Conservation (phyloP, 2,113 vertebrate genomes). For the Mustela nigripes region DNA sequence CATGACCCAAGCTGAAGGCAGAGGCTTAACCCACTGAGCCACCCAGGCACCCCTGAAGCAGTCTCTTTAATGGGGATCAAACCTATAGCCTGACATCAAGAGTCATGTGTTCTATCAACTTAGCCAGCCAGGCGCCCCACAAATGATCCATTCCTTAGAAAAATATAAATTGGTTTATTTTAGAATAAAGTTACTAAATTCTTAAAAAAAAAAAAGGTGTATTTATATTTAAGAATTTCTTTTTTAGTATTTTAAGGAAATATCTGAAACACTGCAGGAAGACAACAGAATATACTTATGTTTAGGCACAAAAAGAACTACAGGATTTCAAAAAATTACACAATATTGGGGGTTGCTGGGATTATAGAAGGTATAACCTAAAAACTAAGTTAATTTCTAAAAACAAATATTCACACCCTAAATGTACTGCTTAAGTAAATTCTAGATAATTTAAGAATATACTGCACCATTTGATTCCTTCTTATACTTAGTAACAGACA, state of each 20-base stretch:
- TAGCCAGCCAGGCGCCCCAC: not conserved
- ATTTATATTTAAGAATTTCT: not conserved
- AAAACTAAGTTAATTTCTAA: conserved; percentile 34
- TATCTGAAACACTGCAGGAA: not conserved
- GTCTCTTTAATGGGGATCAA: not conserved
- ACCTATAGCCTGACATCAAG: not conserved
- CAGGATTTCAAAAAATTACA: not conserved
- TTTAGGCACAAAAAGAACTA: conserved; percentile 16
- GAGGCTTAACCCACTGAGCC: too few relatives aligned
- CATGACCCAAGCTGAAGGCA: too few relatives aligned
- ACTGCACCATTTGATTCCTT: not conserved
- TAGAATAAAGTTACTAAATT: not conserved
- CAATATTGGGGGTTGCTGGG: not conserved
- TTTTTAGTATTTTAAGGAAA: not conserved
- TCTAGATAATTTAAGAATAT: not conserved
- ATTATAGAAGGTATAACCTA: conserved; percentile 4
- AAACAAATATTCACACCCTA: not conserved
- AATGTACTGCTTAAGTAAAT: not conserved
- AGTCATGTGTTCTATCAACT: not conserved
- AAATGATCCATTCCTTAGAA: conserved; percentile 16
- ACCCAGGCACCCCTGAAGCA: not conserved
- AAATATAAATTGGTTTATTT: conserved; percentile 7
- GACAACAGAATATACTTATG: not conserved
- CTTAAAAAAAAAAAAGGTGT: not conserved
- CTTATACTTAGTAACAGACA: not conserved